A percentile compares a stretch with the other conserved stretches of the same genome.
phyloP scores from a whole-genome alignment of 2,113 vertebrate species.

The Chloropsis cyanopogon region DNA sequence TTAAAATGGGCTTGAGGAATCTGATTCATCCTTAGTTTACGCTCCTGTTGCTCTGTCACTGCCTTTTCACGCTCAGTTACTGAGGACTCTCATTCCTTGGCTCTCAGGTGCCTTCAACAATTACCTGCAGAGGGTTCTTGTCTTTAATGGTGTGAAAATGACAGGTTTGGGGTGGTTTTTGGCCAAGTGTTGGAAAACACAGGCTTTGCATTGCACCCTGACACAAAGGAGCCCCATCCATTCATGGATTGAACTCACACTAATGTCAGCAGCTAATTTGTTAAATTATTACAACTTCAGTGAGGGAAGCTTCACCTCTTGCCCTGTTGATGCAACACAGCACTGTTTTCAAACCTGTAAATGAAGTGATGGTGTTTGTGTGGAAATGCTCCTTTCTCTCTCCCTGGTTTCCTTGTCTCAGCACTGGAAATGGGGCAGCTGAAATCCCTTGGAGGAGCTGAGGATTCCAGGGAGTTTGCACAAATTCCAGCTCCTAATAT shows the following conservation, averaged over 20 bases:
- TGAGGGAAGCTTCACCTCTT: not conserved
- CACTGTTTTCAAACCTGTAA: not conserved
- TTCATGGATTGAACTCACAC: not conserved
- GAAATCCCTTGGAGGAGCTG: not conserved
- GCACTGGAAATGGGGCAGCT: not conserved
- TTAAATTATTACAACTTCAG: not conserved
- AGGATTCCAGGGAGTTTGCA: not conserved
- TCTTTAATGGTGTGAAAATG: not conserved
- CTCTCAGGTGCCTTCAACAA: not conserved
- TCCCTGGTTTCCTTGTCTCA: rapidly evolving
- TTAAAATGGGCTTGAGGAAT: not conserved
- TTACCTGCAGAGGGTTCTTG: not conserved
- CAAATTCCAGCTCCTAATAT: not conserved
- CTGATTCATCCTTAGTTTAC: not conserved
- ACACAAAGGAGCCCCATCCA: not conserved
- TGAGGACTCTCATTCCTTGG: not conserved
- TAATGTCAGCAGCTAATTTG: rapidly evolving
- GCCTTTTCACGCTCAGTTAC: not conserved
- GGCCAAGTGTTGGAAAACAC: not conserved
- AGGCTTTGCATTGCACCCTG: not conserved
- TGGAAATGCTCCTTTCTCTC: not conserved
- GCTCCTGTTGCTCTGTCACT: not conserved
- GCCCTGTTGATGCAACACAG: not conserved
- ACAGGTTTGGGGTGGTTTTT: not conserved
- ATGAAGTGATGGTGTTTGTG: not conserved